A percentile compares a stretch with the other conserved stretches of the same genome.
phyloP scores from a whole-genome alignment of 2,797 vertebrate species.

The Petrocephalus schoutedeni region DNA sequence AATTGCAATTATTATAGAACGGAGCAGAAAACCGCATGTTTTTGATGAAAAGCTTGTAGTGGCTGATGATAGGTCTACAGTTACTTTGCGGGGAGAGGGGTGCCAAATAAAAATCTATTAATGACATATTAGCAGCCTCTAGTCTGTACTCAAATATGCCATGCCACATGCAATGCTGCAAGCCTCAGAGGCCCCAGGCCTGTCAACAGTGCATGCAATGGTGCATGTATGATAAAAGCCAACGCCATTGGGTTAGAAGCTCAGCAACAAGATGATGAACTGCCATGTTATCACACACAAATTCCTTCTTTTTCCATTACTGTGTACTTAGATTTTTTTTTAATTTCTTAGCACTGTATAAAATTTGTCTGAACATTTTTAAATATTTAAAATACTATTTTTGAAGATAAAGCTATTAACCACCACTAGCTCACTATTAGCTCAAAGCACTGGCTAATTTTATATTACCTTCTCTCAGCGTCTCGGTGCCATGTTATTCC shows the following conservation, averaged over 20 bases:
- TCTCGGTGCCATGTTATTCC: neutral
- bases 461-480: neutral
- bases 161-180: neutral
- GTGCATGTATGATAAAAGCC: neutral
- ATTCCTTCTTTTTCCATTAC: neutral
- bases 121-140: slow-evolving; percentile 7
- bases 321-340: neutral
- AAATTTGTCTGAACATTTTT: neutral
- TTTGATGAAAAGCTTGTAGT: neutral
- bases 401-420: neutral
- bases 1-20: slow-evolving; percentile 14
- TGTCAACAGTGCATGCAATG: neutral
- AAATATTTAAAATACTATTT: neutral
- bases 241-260: neutral
- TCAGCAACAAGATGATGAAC: neutral
- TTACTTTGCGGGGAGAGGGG: neutral
- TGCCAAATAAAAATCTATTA: neutral
- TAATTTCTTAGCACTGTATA: neutral
- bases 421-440: neutral
- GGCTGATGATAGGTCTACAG: neutral
- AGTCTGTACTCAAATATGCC: neutral
- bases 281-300: neutral
- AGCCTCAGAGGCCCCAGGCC: neutral
- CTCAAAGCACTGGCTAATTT: neutral
- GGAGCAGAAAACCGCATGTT: neutral